Percentiles rank a stretch among this genome's conserved stretches.
phyloP scores from a whole-genome alignment of 2,888 invertebrate species.

The Diploptera punctata region DNA sequence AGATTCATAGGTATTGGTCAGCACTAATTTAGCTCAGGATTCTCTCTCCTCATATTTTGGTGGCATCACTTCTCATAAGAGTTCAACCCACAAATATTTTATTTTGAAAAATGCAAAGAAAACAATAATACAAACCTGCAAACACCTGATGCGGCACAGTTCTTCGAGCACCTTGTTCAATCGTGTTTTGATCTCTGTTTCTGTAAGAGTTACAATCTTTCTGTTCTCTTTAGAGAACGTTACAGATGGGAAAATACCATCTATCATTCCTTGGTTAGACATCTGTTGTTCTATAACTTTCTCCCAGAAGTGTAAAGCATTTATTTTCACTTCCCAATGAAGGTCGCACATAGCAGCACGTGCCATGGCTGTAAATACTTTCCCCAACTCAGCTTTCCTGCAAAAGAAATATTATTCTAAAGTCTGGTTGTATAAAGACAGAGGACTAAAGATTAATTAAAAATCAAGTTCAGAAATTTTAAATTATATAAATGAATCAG shows the following conservation, averaged over 20 bases:
- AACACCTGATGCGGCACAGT: conserved; percentile 70
- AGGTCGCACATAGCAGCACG: conserved; percentile 72
- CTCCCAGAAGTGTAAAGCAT: conserved; percentile 75
- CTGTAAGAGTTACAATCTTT: conserved; percentile 77
- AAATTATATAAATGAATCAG: no score
- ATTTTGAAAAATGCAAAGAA: no score
- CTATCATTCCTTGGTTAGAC: conserved; percentile 82
- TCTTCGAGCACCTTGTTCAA: conserved; percentile 71
- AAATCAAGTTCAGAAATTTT: no score
- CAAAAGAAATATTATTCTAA: neutral
- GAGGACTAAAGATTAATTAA: no score
- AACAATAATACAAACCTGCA: conserved; percentile 60
- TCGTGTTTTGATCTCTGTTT: conserved; percentile 68
- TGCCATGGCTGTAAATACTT: conserved; percentile 69
- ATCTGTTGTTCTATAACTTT: conserved; percentile 69
- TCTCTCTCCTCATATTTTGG: no score
- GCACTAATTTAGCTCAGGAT: no score
- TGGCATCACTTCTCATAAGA: no score
- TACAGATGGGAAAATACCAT: conserved; percentile 77
- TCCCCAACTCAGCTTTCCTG: conserved; percentile 57
- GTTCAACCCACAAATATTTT: no score
- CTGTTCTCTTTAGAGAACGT: conserved; percentile 80
- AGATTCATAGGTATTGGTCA: no score
- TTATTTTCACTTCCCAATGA: conserved; percentile 83
- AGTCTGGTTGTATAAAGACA: neutral